A percentile compares a stretch with the other conserved stretches of the same genome.
Evolutionary conservation across 2,797 vertebrate genomes (phyloP).

Genomic region (Rhinophrynus dorsalis): DNA sequence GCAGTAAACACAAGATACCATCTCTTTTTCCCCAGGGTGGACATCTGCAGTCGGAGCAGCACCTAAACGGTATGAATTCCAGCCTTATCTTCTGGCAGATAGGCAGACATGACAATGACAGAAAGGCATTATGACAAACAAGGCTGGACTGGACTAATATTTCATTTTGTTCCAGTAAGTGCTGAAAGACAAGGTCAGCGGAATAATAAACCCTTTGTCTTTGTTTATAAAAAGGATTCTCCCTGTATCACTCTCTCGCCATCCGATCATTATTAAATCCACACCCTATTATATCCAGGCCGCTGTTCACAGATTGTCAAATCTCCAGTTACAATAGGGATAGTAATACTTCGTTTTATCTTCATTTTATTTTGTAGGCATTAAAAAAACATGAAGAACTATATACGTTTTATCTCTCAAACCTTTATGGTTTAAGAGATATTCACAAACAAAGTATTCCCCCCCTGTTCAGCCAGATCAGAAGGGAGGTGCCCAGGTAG

Average conservation of each 20-base stretch:
- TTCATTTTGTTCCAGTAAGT: conserved; percentile 1
- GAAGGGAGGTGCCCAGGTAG: too few relatives aligned
- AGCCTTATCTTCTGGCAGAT: neutral
- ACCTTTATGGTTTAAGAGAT: too few relatives aligned
- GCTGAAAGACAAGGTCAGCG: conserved; percentile 22
- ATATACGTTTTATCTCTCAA: too few relatives aligned
- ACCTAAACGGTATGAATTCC: conserved; percentile 20
- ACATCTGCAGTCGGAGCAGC: too few relatives aligned
- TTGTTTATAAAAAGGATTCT: neutral
- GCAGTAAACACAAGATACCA: too few relatives aligned
- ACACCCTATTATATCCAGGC: conserved; percentile 7
- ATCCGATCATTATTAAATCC: neutral
- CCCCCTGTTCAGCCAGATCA: too few relatives aligned
- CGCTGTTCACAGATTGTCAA: neutral
- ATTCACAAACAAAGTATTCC: too few relatives aligned
- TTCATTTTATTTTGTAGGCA: too few relatives aligned
- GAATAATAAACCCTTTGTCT: conserved; percentile 30
- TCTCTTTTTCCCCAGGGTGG: too few relatives aligned
- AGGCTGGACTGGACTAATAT: neutral
- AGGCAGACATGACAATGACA: neutral
- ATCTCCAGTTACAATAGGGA: neutral
- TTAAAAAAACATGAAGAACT: too few relatives aligned
- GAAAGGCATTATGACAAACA: neutral
- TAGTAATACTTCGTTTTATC: too few relatives aligned
- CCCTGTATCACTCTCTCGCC: neutral